These are phyloP conservation scores for Drosophila triauraria DNA, from an alignment of 1,140 invertebrate species.

Conservation along the genomic window DNA sequence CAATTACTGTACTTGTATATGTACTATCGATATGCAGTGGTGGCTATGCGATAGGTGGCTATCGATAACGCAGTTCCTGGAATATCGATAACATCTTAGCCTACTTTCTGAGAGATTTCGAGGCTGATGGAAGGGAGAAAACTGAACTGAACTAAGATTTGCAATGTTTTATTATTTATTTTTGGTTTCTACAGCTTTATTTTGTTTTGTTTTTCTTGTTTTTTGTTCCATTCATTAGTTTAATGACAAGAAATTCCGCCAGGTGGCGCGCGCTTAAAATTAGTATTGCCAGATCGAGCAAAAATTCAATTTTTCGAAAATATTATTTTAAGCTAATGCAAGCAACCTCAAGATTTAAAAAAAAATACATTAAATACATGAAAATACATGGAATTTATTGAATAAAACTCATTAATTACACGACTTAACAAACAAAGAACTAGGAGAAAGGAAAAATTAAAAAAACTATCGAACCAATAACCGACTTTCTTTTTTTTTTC, in stretches of 20 bases:
- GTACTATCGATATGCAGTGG: neutral
- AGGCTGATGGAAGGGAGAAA: no score
- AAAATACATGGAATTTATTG: no score
- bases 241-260: neutral
- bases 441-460: no score
- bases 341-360: no score
- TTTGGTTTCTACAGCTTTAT: neutral
- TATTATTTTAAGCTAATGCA: no score
- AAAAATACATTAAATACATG: no score
- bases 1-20: no score
- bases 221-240: neutral
- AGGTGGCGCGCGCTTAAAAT: neutral
- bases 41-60: neutral
- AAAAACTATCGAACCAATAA: no score
- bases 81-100: neutral
- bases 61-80: neutral
- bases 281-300: neutral
- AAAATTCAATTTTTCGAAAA: neutral
- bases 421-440: no score
- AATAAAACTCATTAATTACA: no score
- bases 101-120: no score
- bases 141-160: neutral
- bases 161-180: neutral
- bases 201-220: neutral
- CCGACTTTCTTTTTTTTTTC: no score